Percentiles rank a stretch among this genome's conserved stretches.
These are phyloP conservation scores for Oncorhynchus clarkii DNA, from an alignment of 2,113 vertebrate genomes.

Conservation along the genomic window DNA sequence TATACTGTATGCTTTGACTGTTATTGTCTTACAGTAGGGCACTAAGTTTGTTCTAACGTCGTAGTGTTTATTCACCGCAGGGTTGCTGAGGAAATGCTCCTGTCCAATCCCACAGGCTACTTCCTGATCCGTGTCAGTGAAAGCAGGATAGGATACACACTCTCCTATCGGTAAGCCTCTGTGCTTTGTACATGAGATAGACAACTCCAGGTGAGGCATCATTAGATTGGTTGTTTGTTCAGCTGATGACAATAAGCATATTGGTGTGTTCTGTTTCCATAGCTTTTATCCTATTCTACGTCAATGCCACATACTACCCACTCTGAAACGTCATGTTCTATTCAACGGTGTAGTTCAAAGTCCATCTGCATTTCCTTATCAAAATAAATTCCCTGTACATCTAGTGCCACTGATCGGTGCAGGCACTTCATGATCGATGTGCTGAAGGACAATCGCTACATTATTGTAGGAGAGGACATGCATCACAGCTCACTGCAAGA, in stretches of 20 bases:
- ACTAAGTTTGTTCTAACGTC: slow-evolving; percentile 2
- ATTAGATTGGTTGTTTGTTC: neutral
- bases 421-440: slow-evolving; percentile 81
- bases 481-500: slow-evolving; percentile 69
- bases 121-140: slow-evolving; percentile 84
- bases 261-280: neutral
- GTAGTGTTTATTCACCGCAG: slow-evolving; percentile 51
- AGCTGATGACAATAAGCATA: neutral
- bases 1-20: too few species aligned
- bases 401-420: slow-evolving; percentile 66
- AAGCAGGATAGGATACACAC: slow-evolving; percentile 80
- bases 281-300: neutral
- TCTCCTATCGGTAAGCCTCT: slow-evolving; percentile 77
- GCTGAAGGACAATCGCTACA: slow-evolving; percentile 56
- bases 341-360: neutral
- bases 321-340: neutral
- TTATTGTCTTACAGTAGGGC: too few species aligned
- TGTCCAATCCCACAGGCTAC: slow-evolving; percentile 66
- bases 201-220: neutral
- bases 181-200: neutral
- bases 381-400: neutral
- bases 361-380: neutral
- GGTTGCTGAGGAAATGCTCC: slow-evolving; percentile 73
- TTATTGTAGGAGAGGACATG: slow-evolving; percentile 67
- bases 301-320: neutral